These are phyloP conservation scores for Halichoerus grypus DNA, from an alignment of 2,113 vertebrate genomes.

Conservation along the genomic window DNA sequence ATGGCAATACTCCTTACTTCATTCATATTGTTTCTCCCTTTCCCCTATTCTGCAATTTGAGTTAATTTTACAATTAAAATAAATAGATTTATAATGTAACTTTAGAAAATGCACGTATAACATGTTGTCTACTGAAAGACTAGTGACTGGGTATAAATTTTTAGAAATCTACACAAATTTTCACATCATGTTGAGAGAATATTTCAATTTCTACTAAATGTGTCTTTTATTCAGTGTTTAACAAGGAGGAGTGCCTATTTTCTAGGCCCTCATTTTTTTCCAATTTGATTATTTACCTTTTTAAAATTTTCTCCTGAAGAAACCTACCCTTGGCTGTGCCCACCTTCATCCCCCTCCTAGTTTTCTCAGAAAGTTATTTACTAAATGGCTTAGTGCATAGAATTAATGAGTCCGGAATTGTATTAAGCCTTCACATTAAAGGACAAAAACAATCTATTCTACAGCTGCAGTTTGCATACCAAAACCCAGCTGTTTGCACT, in stretches of 20 bases:
- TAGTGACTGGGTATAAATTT: neutral
- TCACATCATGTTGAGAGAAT: neutral
- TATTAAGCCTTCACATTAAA: neutral
- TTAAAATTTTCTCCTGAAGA: neutral
- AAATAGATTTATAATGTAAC: neutral
- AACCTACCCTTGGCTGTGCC: neutral
- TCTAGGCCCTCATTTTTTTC: neutral
- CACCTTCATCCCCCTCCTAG: neutral
- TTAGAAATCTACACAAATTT: neutral
- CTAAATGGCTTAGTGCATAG: neutral
- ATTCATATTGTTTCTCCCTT: neutral
- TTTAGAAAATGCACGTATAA: conserved; percentile 3
- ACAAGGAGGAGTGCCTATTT: neutral
- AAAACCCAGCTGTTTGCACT: neutral
- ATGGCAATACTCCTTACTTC: neutral
- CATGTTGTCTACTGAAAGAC: neutral
- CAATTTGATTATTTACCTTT: neutral
- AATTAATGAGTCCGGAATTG: conserved; percentile 2
- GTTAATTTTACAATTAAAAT: neutral
- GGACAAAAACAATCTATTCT: neutral
- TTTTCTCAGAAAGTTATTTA: conserved; percentile 6
- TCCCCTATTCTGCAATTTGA: neutral
- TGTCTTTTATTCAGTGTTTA: conserved; percentile 5
- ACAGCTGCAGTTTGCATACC: neutral
- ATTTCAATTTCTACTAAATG: neutral